A percentile compares a stretch with the other conserved stretches of the same genome.
Evolutionary conservation across 2,113 vertebrate genomes (phyloP).

Genomic region (Engystomops pustulosus): DNA sequence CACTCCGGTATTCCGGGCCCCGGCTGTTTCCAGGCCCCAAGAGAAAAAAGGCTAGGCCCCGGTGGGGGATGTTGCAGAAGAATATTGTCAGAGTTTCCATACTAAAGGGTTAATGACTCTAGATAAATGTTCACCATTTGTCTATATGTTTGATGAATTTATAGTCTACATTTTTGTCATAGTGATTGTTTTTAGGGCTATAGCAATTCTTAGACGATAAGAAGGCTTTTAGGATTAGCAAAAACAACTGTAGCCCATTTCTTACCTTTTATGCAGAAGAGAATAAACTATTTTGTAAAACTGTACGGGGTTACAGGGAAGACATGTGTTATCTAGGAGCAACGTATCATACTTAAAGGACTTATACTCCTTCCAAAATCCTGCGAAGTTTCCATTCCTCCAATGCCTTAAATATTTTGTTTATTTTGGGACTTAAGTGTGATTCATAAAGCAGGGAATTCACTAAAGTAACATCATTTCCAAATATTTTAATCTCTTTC

Average conservation of each 20-base stretch:
- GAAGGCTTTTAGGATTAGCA: not conserved
- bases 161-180: not conserved
- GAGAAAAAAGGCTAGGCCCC: too few relatives aligned
- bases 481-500: constrained; percentile 27
- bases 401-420: constrained; percentile 44
- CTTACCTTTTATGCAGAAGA: constrained; percentile 38
- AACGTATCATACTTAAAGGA: constrained; percentile 25
- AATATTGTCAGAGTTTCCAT: not conserved
- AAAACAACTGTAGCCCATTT: not conserved
- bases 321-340: constrained; percentile 6
- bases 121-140: not conserved
- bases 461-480: constrained; percentile 27
- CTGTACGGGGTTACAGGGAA: not conserved
- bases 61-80: too few relatives aligned
- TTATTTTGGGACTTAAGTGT: constrained; percentile 35
- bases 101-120: not conserved
- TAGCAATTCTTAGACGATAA: not conserved
- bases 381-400: constrained; percentile 43
- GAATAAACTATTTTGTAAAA: not conserved
- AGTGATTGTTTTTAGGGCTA: not conserved
- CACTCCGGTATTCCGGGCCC: too few relatives aligned
- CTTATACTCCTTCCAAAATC: constrained; percentile 9
- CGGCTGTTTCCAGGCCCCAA: too few relatives aligned
- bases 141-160: not conserved
- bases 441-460: constrained; percentile 46